Conservation (phyloP, 2,113 vertebrate genomes). For the Dicerorhinus sumatrensis region DNA sequence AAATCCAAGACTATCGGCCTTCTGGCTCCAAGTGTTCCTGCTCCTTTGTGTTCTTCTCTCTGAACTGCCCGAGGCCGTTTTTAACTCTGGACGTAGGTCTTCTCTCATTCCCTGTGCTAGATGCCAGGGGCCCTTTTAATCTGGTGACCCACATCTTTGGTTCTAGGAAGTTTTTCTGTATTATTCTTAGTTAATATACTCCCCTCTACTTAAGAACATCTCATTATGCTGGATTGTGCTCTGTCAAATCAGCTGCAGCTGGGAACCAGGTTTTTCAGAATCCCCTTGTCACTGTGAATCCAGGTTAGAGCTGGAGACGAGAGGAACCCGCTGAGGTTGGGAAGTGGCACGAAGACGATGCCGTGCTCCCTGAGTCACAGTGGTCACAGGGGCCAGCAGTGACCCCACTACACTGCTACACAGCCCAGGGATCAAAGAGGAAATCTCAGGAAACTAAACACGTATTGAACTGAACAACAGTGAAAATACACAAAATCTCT, state of each 20-base stretch:
- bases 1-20: fast-evolving
- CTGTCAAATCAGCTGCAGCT: too few relatives aligned
- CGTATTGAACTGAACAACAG: not conserved
- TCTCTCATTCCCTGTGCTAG: not conserved
- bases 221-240: not conserved
- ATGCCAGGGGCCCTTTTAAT: not conserved
- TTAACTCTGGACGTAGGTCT: not conserved
- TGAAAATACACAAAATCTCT: not conserved
- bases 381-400: not conserved
- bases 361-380: too few relatives aligned
- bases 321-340: fast-evolving
- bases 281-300: not conserved
- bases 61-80: not conserved
- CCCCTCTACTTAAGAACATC: not conserved
- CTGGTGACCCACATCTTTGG: not conserved
- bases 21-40: not conserved
- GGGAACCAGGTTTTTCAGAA: not conserved
- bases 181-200: not conserved
- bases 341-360: not conserved
- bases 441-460: not conserved
- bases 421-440: not conserved
- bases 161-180: not conserved
- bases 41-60: not conserved
- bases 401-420: not conserved
- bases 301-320: not conserved